Conservation (phyloP, 2,113 vertebrate species). For the Dipodomys ordii region DNA sequence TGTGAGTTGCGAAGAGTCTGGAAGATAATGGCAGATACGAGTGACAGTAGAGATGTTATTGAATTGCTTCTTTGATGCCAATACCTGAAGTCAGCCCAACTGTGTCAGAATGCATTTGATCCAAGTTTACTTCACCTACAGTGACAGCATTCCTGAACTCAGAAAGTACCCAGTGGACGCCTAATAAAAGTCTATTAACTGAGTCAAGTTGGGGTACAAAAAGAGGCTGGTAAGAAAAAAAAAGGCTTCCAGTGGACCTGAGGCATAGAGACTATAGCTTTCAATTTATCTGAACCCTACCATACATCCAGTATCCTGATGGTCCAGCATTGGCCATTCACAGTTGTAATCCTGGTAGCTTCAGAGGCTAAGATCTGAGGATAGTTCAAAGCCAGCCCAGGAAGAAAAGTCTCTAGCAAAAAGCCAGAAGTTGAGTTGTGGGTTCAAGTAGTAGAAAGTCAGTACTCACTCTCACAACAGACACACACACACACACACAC, state of each 20-base stretch:
- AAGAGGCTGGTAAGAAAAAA: background rate
- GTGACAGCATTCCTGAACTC: background rate
- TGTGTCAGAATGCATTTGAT: background rate
- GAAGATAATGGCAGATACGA: background rate
- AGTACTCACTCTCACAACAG: too few relatives aligned
- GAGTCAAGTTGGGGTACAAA: background rate
- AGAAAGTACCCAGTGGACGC: background rate
- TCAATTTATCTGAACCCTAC: background rate
- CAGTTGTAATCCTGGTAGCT: too few relatives aligned
- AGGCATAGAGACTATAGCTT: background rate
- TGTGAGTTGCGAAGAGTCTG: conserved; percentile 7
- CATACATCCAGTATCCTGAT: too few relatives aligned
- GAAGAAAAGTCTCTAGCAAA: too few relatives aligned
- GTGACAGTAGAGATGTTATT: background rate
- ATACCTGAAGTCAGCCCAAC: conserved; percentile 20
- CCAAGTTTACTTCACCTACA: background rate
- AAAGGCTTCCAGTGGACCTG: background rate
- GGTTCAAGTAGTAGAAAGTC: too few relatives aligned
- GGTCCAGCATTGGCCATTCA: too few relatives aligned
- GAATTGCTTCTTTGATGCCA: conserved; percentile 17
- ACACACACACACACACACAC: too few relatives aligned
- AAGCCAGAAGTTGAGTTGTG: too few relatives aligned
- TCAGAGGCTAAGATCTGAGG: too few relatives aligned
- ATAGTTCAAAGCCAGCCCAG: too few relatives aligned
- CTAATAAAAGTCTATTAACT: conserved; percentile 7